Conservation (phyloP, 2,888 invertebrate species). For the Emmelina monodactyla region DNA sequence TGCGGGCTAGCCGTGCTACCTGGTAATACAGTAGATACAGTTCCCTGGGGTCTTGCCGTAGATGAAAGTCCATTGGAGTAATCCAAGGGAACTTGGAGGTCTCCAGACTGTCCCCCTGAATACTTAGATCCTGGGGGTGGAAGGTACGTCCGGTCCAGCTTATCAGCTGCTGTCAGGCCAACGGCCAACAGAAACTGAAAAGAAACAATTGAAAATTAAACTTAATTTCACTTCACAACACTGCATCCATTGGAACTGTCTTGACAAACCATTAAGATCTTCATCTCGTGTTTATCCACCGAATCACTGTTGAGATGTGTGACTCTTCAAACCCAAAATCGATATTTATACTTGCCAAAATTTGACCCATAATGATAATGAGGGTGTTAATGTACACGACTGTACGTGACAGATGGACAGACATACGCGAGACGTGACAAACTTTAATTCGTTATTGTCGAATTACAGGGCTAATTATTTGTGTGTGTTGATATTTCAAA, state of each 20-base stretch:
- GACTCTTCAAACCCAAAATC: conserved; percentile 28
- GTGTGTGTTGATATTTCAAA: conserved; percentile 31
- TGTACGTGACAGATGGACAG: conserved; percentile 38
- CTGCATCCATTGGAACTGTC: conserved; percentile 14
- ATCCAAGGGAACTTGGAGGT: conserved; percentile 30
- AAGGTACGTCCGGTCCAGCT: conserved; percentile 38
- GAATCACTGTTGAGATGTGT: conserved; percentile 33
- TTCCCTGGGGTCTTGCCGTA: conserved; percentile 9
- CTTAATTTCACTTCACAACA: conserved; percentile 11
- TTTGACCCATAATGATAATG: conserved; percentile 33
- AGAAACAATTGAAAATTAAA: conserved; percentile 5
- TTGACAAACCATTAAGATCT: conserved; percentile 32
- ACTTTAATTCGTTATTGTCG: conserved; percentile 49
- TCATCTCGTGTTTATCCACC: conserved; percentile 35
- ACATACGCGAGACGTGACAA: conserved; percentile 47
- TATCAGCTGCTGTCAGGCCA: conserved; percentile 29
- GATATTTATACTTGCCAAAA: conserved; percentile 45
- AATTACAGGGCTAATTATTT: conserved; percentile 31
- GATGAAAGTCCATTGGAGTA: conserved; percentile 23
- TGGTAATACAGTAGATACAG: too few relatives aligned
- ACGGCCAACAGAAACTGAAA: conserved; percentile 37
- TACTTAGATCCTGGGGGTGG: conserved; percentile 40
- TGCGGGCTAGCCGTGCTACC: not conserved
- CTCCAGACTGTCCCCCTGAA: conserved; percentile 33
- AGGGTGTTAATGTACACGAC: conserved; percentile 17